phyloP scores from a whole-genome alignment of 2,113 vertebrate genomes.

The Oceanites oceanicus region DNA sequence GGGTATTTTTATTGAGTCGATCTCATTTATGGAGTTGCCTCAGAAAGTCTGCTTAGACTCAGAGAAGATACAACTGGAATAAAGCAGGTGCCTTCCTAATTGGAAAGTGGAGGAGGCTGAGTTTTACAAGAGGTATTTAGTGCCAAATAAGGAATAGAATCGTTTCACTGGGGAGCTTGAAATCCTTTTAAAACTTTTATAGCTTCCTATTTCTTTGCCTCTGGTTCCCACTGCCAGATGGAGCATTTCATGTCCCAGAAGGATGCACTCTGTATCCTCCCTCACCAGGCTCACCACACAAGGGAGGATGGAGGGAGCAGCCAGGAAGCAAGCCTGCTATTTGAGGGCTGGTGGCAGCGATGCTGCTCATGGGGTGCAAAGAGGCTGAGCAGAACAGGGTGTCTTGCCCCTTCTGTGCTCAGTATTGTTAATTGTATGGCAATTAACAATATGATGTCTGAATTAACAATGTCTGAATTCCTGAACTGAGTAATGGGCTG shows the following conservation, averaged over 20 bases:
- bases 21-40: background rate
- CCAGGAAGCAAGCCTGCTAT: background rate
- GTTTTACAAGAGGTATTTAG: constrained; percentile 13
- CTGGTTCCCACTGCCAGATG: background rate
- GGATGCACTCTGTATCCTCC: background rate
- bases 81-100: constrained; percentile 38
- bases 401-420: background rate
- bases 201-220: background rate
- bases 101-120: constrained; percentile 2
- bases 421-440: background rate
- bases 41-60: background rate
- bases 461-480: background rate
- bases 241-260: constrained; percentile 11
- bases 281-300: background rate
- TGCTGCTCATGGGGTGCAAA: background rate
- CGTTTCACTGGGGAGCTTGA: background rate
- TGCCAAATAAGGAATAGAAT: constrained; percentile 46
- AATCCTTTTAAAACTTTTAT: constrained; percentile 40
- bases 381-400: background rate
- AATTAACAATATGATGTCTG: too few relatives aligned
- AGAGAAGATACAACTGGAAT: background rate
- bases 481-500: background rate
- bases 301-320: background rate
- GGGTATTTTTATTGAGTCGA: background rate
- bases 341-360: background rate